Evolutionary conservation across 2,888 invertebrate species (phyloP), one percentile per base, ranked within the genome.

Genomic region (Ormyrus pomaceus): DNA sequence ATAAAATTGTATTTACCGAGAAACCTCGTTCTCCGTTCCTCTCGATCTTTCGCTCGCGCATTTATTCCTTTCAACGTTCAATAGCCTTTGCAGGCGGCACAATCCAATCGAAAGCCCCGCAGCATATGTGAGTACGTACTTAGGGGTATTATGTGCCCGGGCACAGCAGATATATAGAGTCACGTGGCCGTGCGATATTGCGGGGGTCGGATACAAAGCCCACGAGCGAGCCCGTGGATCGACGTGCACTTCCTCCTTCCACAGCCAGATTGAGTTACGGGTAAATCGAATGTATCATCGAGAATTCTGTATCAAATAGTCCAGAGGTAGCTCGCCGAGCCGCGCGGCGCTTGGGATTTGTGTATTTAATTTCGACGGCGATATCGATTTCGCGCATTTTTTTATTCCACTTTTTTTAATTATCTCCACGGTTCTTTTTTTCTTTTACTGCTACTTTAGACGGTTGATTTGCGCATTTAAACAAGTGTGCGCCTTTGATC

Each of bases 61-160:
- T 34, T 34, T 34, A 34, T 34, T 34, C 34, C 34, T 34, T 34
- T 34, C 34, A 34, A 4, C 34, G 34, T 34, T 34, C 34, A 34
- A 34, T 34, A 34, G 34, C 34, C 34, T 34, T 34, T 34, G 34
- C 34, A 34, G 6, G 55, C 45, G 34, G 34, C 34, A 34, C 34
- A 34, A 34, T 34, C 34, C 34, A 34, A 50, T 51, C 66, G 11
- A 50, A n/a, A 51, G 53, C 70, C 50, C 50, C 9, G 10, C 19
- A 5, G 19, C 50, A 8, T 48, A 61, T 74, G n/a, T 56, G 13
- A 11, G 7, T 68, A 53, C 70, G 77, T 61, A 78, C 72, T 78
- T 72, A 59, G 69, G 46, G 56, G 72, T 70, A 79, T 79, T 79
- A 79, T 61, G 70, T 64, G 62, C 62, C 56, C 48, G 6, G 61